phyloP scores from a whole-genome alignment of 2,113 vertebrate species.

The Podilymbus podiceps region DNA sequence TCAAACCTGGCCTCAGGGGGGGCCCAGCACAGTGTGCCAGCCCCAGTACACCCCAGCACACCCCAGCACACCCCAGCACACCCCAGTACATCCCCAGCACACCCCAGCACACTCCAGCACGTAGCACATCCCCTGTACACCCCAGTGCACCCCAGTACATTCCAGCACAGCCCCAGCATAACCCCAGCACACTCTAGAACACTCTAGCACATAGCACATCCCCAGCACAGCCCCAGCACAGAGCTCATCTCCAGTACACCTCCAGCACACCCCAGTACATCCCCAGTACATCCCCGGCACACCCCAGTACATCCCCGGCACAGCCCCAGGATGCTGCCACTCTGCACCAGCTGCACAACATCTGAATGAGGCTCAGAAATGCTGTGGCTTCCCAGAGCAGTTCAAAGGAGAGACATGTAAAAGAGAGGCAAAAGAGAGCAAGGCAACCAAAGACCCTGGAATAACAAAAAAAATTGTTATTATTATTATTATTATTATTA shows the following conservation, averaged over 20 bases:
- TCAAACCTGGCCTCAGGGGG: neutral
- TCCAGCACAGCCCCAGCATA: no score
- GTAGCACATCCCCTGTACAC: neutral
- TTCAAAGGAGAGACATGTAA: neutral
- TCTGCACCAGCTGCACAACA: neutral
- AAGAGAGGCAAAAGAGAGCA: neutral
- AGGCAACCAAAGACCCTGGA: neutral
- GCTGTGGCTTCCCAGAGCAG: neutral
- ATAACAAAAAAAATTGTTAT: neutral
- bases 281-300: neutral
- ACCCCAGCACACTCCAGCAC: neutral
- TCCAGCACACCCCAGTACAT: neutral
- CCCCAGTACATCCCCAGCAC: neutral
- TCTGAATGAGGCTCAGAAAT: neutral
- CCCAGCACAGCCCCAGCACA: neutral
- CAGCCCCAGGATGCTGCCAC: fast-evolving
- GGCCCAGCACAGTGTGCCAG: neutral
- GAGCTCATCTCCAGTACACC: no score
- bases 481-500: no score
- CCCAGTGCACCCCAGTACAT: neutral
- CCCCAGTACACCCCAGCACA: neutral
- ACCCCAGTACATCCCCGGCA: no score
- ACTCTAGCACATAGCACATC: neutral
- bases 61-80: neutral
- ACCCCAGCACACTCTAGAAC: neutral